A percentile compares a stretch with the other conserved stretches of the same genome.
Conservation (phyloP, 2,888 invertebrate species). For the Macrophya alboannulata region DNA sequence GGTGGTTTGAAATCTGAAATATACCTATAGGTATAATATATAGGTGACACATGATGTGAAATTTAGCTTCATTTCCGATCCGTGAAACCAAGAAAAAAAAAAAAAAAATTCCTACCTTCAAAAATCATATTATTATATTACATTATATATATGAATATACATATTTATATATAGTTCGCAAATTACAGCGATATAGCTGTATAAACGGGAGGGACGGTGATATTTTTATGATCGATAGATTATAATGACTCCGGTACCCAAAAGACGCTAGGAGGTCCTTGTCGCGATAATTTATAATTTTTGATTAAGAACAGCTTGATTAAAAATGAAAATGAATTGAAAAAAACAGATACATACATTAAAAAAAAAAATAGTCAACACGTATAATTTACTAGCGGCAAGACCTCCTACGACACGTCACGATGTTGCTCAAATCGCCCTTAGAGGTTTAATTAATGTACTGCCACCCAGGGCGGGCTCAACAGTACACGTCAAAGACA, state of each 20-base stretch:
- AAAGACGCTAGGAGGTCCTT: constrained; percentile 40
- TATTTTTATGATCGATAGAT: constrained; percentile 62
- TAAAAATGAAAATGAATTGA: neutral
- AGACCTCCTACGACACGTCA: constrained; percentile 60
- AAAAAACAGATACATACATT: neutral
- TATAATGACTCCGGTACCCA: constrained; percentile 60
- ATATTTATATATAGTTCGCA: constrained; percentile 21
- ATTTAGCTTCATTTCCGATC: constrained; percentile 19
- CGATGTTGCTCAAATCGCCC: constrained; percentile 62
- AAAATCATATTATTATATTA: neutral
- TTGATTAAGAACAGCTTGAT: neutral
- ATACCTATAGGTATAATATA: neutral
- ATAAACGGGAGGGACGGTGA: constrained; percentile 58
- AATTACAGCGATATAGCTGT: constrained; percentile 5
- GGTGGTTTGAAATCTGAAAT: constrained; percentile 16
- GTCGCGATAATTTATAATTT: neutral
- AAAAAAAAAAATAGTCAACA: constrained; percentile 39
- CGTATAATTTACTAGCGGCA: constrained; percentile 53
- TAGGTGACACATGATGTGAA: neutral
- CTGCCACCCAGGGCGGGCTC: constrained; percentile 58
- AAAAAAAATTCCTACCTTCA: constrained; percentile 6
- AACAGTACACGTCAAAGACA: constrained; percentile 27
- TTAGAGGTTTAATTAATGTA: constrained; percentile 58
- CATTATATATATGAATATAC: no score
- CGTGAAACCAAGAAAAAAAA: neutral